Base-by-base conservation (phyloP, 92 coral and sea anemone genomes). In the Palythoa heliodiscus region DNA sequence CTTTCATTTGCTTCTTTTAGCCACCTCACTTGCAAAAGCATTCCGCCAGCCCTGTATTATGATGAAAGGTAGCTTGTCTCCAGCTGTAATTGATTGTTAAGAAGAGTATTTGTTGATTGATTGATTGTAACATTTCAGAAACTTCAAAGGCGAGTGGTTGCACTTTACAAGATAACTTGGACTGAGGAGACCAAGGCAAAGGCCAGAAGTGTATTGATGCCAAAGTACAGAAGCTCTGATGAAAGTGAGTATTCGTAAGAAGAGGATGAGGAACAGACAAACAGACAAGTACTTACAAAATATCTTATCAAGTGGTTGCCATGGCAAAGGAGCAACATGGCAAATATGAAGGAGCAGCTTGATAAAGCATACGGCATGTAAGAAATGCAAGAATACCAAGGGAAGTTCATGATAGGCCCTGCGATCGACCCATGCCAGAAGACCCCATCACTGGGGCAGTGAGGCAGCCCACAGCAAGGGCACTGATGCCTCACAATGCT, bases 391-490 rank as follows among this genome's bases (percentile, higher is more conserved):
- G 72, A 23, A 8, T 68, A 68, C 72, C 72, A n/a, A 68, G n/a
- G n/a, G n/a, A n/a, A n/a, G n/a, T n/a, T n/a, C n/a, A n/a, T n/a
- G n/a, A n/a, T n/a, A n/a, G n/a, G 72, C 72, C 72, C 72, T 68
- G 35, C 2, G 72, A n/a, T 19, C 15, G 72, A 68, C 72, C 72
- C 5, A n/a, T 68, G 5, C 72, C 72, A 4, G 72, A 68, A 8
- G 38, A 68, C 15, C 72, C 72, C 35, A 68, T 68, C 72, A 25
- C 35, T 37, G 14, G 72, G 72, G 72, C 72, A n/a, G 72, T 23
- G 37, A 68, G 72, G 72, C 72, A 68, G 72, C 35, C 72, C 72
- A 68, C 39, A 68, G 37, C 72, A 68, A 68, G 72, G 72, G 37
- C 72, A 23, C 39, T 68, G 72, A 68, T 68, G 72, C 72, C 72